phyloP scores from a whole-genome alignment of 2,888 invertebrate species.

The Hemicrepidius hirtus region DNA sequence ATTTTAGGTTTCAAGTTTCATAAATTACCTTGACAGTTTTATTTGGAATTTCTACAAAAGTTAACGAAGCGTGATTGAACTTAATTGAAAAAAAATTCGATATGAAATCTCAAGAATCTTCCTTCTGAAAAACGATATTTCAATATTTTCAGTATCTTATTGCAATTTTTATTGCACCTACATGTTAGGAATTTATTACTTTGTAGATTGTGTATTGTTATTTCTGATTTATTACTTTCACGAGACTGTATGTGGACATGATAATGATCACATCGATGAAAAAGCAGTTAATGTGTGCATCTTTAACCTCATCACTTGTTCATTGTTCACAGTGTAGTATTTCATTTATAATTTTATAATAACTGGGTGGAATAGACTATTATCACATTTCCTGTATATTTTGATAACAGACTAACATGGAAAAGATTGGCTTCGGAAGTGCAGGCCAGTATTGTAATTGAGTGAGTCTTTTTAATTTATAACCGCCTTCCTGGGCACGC shows the following conservation, averaged over 20 bases:
- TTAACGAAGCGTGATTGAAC: no score
- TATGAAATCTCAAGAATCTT: not conserved
- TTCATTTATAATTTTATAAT: not conserved
- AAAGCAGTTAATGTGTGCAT: not conserved
- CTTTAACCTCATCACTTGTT: conserved; percentile 7
- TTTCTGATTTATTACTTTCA: conserved; percentile 5
- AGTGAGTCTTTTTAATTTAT: conserved; percentile 6
- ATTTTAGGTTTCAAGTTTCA: conserved; percentile 2
- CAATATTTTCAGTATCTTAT: not conserved
- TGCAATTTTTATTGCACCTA: conserved; percentile 18
- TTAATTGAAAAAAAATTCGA: no score
- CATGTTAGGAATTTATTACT: conserved; percentile 15
- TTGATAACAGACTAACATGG: conserved; percentile 14
- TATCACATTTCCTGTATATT: conserved; percentile 18
- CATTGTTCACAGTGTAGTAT: not conserved
- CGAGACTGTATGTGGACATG: not conserved
- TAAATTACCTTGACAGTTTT: conserved; percentile 8
- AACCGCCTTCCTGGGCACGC: conserved; percentile 13
- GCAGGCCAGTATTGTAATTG: not conserved
- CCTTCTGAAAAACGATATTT: no score
- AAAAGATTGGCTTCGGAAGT: conserved; percentile 20
- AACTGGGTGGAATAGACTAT: not conserved
- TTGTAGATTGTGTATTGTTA: conserved; percentile 14
- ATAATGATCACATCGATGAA: not conserved
- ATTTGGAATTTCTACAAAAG: not conserved